Percentiles rank a stretch among this genome's conserved stretches.
phyloP scores from a whole-genome alignment of 2,113 vertebrate species.

The Nothocercus julius region DNA sequence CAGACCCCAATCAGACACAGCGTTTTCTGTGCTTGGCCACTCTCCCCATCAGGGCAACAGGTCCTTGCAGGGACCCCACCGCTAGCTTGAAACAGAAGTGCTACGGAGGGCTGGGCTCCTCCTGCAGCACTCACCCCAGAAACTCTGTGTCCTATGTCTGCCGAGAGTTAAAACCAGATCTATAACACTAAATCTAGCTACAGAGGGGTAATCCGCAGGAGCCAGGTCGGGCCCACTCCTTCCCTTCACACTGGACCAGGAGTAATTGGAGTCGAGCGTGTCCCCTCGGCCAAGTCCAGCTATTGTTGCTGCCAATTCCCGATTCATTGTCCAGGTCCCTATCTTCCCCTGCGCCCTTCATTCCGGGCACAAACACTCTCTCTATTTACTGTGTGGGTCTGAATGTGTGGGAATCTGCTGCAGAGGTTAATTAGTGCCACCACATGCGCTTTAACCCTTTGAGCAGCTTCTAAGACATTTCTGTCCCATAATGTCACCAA shows the following conservation, averaged over 20 bases:
- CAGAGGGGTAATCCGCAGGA: neutral
- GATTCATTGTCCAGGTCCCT: conserved; percentile 26
- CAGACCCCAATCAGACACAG: no score
- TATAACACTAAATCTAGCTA: neutral
- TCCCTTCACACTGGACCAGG: neutral
- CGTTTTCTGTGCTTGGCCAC: neutral
- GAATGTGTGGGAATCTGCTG: conserved; percentile 57
- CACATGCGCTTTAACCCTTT: conserved; percentile 48
- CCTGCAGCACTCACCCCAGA: neutral
- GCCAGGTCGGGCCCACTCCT: neutral
- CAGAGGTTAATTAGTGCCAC: conserved; percentile 57
- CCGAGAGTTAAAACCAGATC: neutral
- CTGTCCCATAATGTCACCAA: neutral
- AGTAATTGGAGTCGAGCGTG: neutral
- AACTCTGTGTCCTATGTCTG: neutral
- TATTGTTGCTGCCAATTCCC: conserved; percentile 50
- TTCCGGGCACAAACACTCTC: neutral
- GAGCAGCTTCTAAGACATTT: neutral
- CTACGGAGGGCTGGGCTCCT: neutral
- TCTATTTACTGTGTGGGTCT: conserved; percentile 33
- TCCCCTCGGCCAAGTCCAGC: conserved; percentile 1
- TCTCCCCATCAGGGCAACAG: neutral
- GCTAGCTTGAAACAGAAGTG: neutral
- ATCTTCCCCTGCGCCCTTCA: conserved; percentile 25
- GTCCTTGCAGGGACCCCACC: rapidly evolving